Percentiles rank a stretch among this genome's conserved stretches.
Conservation (phyloP, 2,113 vertebrate genomes). For the Hemichromis elongatus region DNA sequence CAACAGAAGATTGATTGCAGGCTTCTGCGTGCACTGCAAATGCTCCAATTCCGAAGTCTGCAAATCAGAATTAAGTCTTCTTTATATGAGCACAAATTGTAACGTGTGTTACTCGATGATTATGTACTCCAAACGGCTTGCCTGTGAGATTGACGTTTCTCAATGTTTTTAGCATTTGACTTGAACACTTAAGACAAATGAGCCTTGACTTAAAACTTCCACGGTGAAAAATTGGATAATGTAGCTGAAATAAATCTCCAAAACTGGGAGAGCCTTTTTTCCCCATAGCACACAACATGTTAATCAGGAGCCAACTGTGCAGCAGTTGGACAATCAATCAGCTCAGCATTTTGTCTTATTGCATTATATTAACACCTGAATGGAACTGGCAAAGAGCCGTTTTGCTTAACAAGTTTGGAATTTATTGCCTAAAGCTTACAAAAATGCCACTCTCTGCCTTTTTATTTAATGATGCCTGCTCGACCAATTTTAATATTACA, state of each 20-base stretch:
- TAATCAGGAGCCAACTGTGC: conserved; percentile 21
- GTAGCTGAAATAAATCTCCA: conserved; percentile 16
- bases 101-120: neutral
- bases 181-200: neutral
- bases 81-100: neutral
- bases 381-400: neutral
- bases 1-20: neutral
- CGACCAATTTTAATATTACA: conserved; percentile 22
- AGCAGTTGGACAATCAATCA: conserved; percentile 43
- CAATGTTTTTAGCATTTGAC: neutral
- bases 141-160: neutral
- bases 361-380: conserved; percentile 33
- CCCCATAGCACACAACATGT: neutral
- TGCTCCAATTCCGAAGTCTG: neutral
- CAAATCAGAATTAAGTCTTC: neutral
- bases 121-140: fast-evolving
- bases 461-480: conserved; percentile 4
- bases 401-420: conserved; percentile 38
- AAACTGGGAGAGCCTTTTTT: neutral
- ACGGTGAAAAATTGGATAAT: neutral
- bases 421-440: conserved; percentile 43
- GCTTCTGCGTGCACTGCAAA: neutral
- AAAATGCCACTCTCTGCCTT: conserved; percentile 46
- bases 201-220: conserved; percentile 3
- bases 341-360: conserved; percentile 12